These are phyloP conservation scores for Lithophane ornitopus DNA, from an alignment of 2,888 invertebrate genomes.

Conservation along the genomic window DNA sequence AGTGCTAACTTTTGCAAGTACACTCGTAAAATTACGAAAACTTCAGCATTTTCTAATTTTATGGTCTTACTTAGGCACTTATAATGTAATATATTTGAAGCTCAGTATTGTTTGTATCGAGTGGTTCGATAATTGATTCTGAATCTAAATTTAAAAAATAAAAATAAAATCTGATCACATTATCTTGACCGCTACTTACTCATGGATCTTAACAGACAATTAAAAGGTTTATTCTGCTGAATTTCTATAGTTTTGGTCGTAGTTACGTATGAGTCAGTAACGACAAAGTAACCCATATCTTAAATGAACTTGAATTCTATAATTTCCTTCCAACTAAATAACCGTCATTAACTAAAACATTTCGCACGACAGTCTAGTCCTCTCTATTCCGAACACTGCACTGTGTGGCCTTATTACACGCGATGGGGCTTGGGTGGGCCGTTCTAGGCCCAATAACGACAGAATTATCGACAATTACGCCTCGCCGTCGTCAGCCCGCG, in stretches of 20 bases:
- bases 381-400: constrained; percentile 34
- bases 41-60: constrained; percentile 51
- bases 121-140: neutral
- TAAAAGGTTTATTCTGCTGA: too few species aligned
- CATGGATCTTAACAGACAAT: too few species aligned
- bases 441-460: constrained; percentile 67
- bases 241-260: neutral
- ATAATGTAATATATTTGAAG: constrained; percentile 1
- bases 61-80: constrained; percentile 15
- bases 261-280: neutral
- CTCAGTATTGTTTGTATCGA: neutral
- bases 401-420: constrained; percentile 62
- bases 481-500: constrained; percentile 69
- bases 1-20: constrained; percentile 49
- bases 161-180: too few species aligned
- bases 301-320: neutral
- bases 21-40: constrained; percentile 48
- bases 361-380: constrained; percentile 42
- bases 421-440: constrained; percentile 71
- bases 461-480: constrained; percentile 78
- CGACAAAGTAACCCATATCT: neutral
- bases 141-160: neutral
- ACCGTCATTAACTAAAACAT: constrained; percentile 3
- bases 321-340: neutral
- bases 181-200: too few species aligned